Conservation (phyloP, 1,140 invertebrate species). For the Latrodectus geometricus region DNA sequence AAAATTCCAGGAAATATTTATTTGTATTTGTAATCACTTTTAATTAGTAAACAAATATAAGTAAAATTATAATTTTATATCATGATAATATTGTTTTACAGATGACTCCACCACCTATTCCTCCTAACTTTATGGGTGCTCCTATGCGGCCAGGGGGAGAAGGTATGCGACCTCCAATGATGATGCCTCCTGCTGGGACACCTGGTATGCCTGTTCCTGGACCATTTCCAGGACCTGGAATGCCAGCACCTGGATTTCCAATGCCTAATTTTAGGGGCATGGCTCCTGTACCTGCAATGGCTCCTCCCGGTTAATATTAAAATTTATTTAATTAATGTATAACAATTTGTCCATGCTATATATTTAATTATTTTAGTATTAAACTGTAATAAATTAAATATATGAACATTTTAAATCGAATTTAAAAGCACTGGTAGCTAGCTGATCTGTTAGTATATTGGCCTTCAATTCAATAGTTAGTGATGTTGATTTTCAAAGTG, state of each 20-base stretch:
- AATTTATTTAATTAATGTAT: neutral
- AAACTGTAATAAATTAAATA: neutral
- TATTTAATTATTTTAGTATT: neutral
- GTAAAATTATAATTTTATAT: no score
- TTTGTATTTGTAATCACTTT: no score
- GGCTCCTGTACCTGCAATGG: conserved; percentile 49
- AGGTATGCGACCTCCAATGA: conserved; percentile 51
- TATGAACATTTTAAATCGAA: no score
- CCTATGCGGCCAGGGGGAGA: conserved; percentile 49
- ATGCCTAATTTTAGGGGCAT: conserved; percentile 48
- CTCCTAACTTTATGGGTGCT: conserved; percentile 48
- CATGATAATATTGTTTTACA: neutral
- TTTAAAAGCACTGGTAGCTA: no score
- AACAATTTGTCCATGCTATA: neutral
- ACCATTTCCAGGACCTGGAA: conserved; percentile 26
- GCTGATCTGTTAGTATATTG: no score
- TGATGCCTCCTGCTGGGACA: conserved; percentile 45
- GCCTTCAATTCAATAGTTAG: no score
- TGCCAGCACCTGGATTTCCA: conserved; percentile 37
- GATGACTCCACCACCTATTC: conserved; percentile 54
- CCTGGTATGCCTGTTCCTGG: conserved; percentile 51
- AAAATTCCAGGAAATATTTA: no score
- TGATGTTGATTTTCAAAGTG: no score
- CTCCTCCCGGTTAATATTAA: conserved; percentile 37
- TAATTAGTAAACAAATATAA: no score